Evolutionary conservation across 2,113 vertebrate species (phyloP).

Genomic region (Eurystomus gularis): DNA sequence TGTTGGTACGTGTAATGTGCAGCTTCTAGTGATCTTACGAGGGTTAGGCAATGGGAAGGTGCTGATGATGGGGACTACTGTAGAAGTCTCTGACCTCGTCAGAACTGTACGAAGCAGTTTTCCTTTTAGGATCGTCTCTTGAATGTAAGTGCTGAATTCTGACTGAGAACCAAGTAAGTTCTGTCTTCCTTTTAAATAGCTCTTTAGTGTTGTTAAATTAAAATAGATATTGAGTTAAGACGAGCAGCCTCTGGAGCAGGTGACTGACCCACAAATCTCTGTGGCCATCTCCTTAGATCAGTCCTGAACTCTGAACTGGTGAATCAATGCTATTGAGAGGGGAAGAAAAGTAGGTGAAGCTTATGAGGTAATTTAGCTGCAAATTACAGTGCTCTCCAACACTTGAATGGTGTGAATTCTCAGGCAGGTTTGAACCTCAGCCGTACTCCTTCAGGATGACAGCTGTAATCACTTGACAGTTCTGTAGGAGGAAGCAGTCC

Average conservation of each 20-base stretch:
- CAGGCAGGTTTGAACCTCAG: background rate
- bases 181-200: background rate
- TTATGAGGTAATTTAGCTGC: background rate
- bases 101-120: background rate
- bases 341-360: background rate
- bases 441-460: background rate
- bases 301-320: background rate
- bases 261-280: background rate
- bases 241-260: background rate
- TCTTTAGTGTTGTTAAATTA: background rate
- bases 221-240: background rate
- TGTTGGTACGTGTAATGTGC: background rate
- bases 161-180: background rate
- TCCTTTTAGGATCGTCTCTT: background rate
- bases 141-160: background rate
- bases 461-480: background rate
- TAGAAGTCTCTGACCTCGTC: background rate
- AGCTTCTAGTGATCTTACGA: background rate
- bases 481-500: background rate
- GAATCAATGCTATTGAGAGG: fast-evolving
- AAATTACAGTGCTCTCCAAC: background rate
- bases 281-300: background rate
- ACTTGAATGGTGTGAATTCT: background rate
- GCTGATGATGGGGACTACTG: background rate
- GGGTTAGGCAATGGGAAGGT: background rate